These are phyloP conservation scores for Apolygus lucorum DNA, from an alignment of 1,140 invertebrate species.

Conservation along the genomic window DNA sequence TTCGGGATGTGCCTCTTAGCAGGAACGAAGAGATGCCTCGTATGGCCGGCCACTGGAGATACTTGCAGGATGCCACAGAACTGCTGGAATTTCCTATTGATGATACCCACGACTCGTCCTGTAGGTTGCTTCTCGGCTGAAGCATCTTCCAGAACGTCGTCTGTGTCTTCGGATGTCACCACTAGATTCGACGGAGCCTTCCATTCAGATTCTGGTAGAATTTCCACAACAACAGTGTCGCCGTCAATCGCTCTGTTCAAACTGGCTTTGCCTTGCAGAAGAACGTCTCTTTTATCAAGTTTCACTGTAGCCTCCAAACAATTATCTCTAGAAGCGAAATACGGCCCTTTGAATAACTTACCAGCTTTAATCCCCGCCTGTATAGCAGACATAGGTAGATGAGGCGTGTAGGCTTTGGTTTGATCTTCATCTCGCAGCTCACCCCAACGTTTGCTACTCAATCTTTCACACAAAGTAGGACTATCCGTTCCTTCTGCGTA, in stretches of 20 bases:
- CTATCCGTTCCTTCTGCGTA: slow-evolving; percentile 58
- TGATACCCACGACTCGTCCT: slow-evolving; percentile 87
- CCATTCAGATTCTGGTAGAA: slow-evolving; percentile 88
- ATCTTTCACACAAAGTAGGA: slow-evolving; percentile 67
- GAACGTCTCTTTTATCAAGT: slow-evolving; percentile 57
- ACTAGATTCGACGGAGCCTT: slow-evolving; percentile 69
- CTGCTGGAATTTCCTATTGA: slow-evolving; percentile 90
- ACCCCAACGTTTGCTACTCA: slow-evolving; percentile 56
- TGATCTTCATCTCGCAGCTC: slow-evolving; percentile 44
- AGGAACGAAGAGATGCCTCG: slow-evolving; percentile 77
- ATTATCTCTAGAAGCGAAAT: slow-evolving; percentile 79
- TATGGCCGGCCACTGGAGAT: slow-evolving; percentile 64
- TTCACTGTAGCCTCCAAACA: slow-evolving; percentile 88
- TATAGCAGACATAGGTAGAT: slow-evolving; percentile 65
- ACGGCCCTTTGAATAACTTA: slow-evolving; percentile 71
- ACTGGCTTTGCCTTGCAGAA: slow-evolving; percentile 78
- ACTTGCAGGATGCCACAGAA: slow-evolving; percentile 91
- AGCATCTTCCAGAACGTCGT: slow-evolving; percentile 43
- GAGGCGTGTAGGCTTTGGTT: slow-evolving; percentile 70
- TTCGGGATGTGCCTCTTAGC: slow-evolving; percentile 84
- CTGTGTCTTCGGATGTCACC: slow-evolving; percentile 43
- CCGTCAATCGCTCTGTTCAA: slow-evolving; percentile 95
- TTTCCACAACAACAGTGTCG: slow-evolving; percentile 85
- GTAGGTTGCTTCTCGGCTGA: slow-evolving; percentile 57
- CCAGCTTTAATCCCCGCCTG: slow-evolving; percentile 73